Evolutionary conservation across 2,113 vertebrate species (phyloP), one percentile per base, ranked within the genome.

Genomic region (Nibea coibor): DNA sequence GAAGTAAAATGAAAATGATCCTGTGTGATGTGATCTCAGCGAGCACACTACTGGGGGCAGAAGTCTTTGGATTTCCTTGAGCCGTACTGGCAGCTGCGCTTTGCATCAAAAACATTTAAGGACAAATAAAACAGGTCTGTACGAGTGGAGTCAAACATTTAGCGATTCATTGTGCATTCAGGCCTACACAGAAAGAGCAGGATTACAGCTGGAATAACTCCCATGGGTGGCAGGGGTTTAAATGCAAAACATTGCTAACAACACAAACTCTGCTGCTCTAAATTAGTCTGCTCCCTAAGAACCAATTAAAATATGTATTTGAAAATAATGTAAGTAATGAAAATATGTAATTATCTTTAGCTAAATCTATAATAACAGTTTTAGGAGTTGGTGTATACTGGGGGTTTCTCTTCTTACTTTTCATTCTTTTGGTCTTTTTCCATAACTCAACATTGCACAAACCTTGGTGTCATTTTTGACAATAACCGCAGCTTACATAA

Each of bases 81-180:
- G 76, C 64, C 80, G 17, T 10, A 17, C 58, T 66, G 67, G 75
- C 74, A 69, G 65, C 67, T 75, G 31, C 15, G 63, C 59, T 81
- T 78, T 74, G 35, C 51, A 78, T 80, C 50, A 86, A 76, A 78
- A 82, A 78, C 57, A 72, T 69, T 73, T 63, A 61, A 59, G 65
- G 56, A 56, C 72, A 61, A 72, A 83, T 79, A 78, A 69, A 80
- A 72, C 58, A 47, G 39, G 14, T 72, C 45, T 70, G 64, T 78
- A 53, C 24, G 61, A 75, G 42, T 15, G 31, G 26, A 78, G 67
- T 72, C 51, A 79, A 70, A 80, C 50, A 71, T 73, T 72, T 20
- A 71, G 72, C 2, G 28, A 74, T 50, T 58, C 67, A 63, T 35
- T 77, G 31, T 62, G 31, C 45, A 70, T 20, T n/a, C 42, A 51